These are phyloP conservation scores for Cryptosula pallasiana DNA, from an alignment of 2,888 invertebrate genomes.

Conservation along the genomic window DNA sequence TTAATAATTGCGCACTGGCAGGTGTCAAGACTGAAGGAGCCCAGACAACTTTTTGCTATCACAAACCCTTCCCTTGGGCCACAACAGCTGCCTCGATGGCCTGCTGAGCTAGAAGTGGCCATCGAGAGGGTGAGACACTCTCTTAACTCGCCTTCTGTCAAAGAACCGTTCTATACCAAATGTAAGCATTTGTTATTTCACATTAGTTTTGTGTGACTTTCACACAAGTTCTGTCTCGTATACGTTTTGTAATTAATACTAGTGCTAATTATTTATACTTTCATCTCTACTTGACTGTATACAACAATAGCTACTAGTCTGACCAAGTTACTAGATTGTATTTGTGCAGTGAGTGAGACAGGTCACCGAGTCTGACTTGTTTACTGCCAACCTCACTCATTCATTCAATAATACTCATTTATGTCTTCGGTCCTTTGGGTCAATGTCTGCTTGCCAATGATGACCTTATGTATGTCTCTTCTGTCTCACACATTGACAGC, in stretches of 20 bases:
- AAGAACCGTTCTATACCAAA: slow-evolving; percentile 68
- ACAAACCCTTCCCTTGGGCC: slow-evolving; percentile 16
- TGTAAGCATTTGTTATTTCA: no score
- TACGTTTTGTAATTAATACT: no score
- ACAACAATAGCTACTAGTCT: no score
- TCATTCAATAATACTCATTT: background rate
- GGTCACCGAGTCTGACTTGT: background rate
- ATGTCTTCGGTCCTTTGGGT: background rate
- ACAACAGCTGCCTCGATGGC: slow-evolving; percentile 34
- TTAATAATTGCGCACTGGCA: no score
- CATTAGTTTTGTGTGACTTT: no score
- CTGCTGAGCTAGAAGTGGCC: slow-evolving; percentile 64
- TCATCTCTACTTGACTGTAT: no score
- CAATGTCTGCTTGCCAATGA: background rate
- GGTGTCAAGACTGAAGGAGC: slow-evolving; percentile 49
- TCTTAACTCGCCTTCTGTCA: slow-evolving; percentile 65
- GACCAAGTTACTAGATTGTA: no score
- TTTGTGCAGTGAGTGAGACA: background rate
- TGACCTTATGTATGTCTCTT: no score
- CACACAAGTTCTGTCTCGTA: no score
- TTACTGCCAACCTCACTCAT: slow-evolving; percentile 2
- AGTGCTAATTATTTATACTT: no score
- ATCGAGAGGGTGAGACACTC: slow-evolving; percentile 76
- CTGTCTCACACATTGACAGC: no score
- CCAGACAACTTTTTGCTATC: slow-evolving; percentile 47